Evolutionary conservation across 2,888 invertebrate genomes (phyloP), one percentile per base, ranked within the genome.

Genomic region (Cerastoderma edule): DNA sequence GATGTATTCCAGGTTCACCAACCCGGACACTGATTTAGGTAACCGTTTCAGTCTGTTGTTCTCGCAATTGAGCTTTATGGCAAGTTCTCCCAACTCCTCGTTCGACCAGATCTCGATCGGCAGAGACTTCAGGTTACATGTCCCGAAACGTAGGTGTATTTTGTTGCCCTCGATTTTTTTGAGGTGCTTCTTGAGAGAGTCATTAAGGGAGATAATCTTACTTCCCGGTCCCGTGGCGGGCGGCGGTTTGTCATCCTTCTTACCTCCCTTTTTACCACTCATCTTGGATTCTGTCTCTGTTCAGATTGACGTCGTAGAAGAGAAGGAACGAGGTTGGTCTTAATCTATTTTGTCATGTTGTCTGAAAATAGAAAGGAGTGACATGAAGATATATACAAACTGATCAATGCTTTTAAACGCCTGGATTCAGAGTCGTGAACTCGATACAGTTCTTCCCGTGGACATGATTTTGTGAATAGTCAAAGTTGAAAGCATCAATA

Each of bases 161-260:
- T 80, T 84, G 13, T 88, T 88, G 44, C 89, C 89, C 35, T 83
- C 84, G 13, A 87, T 66, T 10, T 85, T 77, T 53, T 87, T 86
- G 68, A 92, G 86, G 57, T 85, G 76, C 50, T 91, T 90, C 70
- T 89, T 86, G 6, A 92, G 76, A 0, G 89, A 86, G 5, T 88
- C 88, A 10, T 90, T 89, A n/a, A 92, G 87, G 16, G 92, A 85
- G 13, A 89, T 72, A 24, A 92, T 91, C 69, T 90, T 90, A 73
- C 92, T 92, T 35, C 92, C 92, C 0, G 92, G 92, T 5, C 92
- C 92, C 8, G 89, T 91, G 19, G 91, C 89, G 1, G 92, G 92
- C 3, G 91, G 91, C 0, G 92, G 92, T 83, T 92, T 91, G 28
- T 92, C 92, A 54, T 92, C 91, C 84, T 92, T 92, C 39, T 60